These are phyloP conservation scores for Saccopteryx bilineata DNA, from an alignment of 2,113 vertebrate species.

Conservation along the genomic window DNA sequence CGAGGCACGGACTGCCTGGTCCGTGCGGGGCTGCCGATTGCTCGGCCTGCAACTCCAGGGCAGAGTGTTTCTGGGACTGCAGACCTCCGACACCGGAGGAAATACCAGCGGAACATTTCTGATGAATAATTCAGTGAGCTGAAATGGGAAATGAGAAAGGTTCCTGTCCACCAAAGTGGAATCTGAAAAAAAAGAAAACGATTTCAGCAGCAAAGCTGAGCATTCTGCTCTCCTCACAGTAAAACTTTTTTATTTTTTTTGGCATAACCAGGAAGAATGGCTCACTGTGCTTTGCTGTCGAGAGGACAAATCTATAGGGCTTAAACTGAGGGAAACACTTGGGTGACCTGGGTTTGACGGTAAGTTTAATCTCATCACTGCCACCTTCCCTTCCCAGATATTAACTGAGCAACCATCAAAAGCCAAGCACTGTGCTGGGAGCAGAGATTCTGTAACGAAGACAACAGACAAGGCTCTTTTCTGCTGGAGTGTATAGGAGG, in stretches of 20 bases:
- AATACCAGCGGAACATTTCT: slow-evolving; percentile 85
- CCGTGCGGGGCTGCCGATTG: slow-evolving; percentile 87
- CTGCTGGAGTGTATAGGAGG: too few relatives aligned
- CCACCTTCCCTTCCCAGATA: background rate
- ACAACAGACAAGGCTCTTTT: background rate
- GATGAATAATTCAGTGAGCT: slow-evolving; percentile 89
- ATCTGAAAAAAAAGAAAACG: slow-evolving; percentile 52
- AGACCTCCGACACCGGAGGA: slow-evolving; percentile 85
- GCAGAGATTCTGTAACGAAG: background rate
- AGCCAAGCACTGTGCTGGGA: background rate
- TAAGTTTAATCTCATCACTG: background rate
- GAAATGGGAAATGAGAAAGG: slow-evolving; percentile 85
- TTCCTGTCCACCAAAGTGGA: slow-evolving; percentile 81
- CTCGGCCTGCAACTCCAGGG: slow-evolving; percentile 84
- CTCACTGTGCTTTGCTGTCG: fast-evolving
- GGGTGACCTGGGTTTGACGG: background rate
- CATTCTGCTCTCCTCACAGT: background rate
- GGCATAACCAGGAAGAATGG: fast-evolving
- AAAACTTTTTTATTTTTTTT: background rate
- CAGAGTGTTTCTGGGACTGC: slow-evolving; percentile 84
- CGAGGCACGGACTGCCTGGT: background rate
- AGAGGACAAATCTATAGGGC: too few relatives aligned
- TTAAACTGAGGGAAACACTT: too few relatives aligned
- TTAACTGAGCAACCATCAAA: background rate
- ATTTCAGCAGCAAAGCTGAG: slow-evolving; percentile 12